Percentiles rank a stretch among this genome's conserved stretches.
These are phyloP conservation scores for Hemistola chrysoprasaria DNA, from an alignment of 2,888 invertebrate species.

Conservation along the genomic window DNA sequence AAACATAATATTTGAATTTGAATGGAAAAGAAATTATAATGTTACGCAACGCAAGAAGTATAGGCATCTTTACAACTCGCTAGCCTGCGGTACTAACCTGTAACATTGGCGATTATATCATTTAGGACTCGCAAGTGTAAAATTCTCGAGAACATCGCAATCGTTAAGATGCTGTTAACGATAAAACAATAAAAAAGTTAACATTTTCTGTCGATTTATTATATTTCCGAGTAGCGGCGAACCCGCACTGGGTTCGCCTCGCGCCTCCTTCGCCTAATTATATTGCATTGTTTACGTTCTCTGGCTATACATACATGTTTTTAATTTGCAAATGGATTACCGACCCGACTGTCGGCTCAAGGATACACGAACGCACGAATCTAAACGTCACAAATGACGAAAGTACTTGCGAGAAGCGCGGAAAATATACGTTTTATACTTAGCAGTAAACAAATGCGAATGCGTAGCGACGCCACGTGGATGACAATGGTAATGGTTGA, in stretches of 20 bases:
- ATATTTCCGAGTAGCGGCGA: constrained; percentile 4
- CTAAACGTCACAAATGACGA: constrained; percentile 22
- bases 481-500: constrained; percentile 48
- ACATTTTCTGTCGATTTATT: constrained; percentile 14
- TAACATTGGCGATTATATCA: constrained; percentile 17
- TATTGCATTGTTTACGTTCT: constrained; percentile 17
- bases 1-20: too few species aligned
- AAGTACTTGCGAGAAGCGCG: constrained; percentile 28
- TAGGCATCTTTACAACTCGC: constrained; percentile 2
- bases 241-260: constrained; percentile 17
- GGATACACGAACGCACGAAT: constrained; percentile 5
- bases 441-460: constrained; percentile 33
- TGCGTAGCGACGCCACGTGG: constrained; percentile 34
- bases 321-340: constrained; percentile 14
- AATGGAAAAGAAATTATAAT: constrained; percentile 2
- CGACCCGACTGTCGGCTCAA: constrained; percentile 3
- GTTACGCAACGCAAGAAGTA: background rate
- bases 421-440: constrained; percentile 33
- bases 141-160: constrained; percentile 18
- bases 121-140: constrained; percentile 7
- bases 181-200: constrained; percentile 17
- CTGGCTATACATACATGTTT: constrained; percentile 21
- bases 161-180: constrained; percentile 13
- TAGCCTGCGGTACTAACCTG: constrained; percentile 14
- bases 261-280: constrained; percentile 19